Evolutionary conservation across 2,797 vertebrate species (phyloP).

Genomic region (Mormyrops boulengeri): DNA sequence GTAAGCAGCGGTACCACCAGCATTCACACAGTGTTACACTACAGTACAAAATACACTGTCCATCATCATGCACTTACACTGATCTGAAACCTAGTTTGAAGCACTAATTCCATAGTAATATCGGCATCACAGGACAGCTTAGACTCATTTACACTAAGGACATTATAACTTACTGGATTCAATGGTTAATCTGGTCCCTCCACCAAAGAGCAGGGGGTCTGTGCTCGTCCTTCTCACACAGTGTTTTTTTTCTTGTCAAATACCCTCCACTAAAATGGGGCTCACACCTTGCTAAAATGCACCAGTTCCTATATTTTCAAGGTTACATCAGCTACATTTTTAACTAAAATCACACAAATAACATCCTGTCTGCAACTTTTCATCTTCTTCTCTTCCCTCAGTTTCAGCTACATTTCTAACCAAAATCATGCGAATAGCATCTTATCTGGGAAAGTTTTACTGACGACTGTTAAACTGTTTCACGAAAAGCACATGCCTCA

Average conservation of each 20-base stretch:
- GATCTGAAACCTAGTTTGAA: neutral
- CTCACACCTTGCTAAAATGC: neutral
- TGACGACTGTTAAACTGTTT: neutral
- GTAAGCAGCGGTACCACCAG: conserved; percentile 1
- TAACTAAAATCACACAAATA: neutral
- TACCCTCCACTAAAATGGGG: neutral
- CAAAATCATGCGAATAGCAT: neutral
- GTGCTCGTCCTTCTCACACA: conserved; percentile 29
- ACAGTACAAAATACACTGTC: conserved; percentile 26
- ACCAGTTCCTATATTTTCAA: neutral
- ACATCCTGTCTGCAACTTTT: neutral
- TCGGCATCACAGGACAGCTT: neutral
- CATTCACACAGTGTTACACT: conserved; percentile 44
- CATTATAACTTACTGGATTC: conserved; percentile 23
- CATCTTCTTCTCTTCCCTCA: neutral
- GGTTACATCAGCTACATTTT: neutral
- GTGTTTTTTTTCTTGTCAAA: neutral
- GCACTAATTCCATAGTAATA: neutral
- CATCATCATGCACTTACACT: neutral
- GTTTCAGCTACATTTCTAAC: neutral
- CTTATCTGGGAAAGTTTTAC: neutral
- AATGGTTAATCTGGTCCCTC: conserved; percentile 25
- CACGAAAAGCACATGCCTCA: neutral
- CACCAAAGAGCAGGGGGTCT: conserved; percentile 27
- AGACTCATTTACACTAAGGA: neutral